Conservation (phyloP, 1,140 invertebrate genomes). For the Gryllus bimaculatus region DNA sequence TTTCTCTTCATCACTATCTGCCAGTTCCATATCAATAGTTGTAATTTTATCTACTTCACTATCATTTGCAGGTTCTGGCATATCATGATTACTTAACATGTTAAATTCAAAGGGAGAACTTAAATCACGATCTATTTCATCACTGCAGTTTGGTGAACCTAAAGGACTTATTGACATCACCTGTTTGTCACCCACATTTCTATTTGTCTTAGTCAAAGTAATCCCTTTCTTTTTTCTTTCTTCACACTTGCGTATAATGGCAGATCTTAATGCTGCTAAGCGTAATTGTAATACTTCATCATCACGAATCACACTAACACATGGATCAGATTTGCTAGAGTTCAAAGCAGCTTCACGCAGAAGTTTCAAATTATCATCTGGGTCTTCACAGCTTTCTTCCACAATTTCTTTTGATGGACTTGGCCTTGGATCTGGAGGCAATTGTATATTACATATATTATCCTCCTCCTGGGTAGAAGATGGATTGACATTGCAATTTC, state of each 20-base stretch:
- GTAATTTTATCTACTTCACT: background rate
- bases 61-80: background rate
- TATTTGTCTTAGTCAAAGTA: conserved; percentile 7
- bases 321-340: background rate
- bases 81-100: no score
- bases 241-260: background rate
- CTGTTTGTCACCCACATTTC: background rate
- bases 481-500: background rate
- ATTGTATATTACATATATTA: background rate
- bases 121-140: background rate
- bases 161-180: background rate
- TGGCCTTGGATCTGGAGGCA: background rate
- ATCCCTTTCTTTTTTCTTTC: conserved; percentile 9
- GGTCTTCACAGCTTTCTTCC: background rate
- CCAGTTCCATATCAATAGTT: background rate
- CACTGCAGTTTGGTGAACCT: background rate
- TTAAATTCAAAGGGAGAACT: no score
- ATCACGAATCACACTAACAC: background rate
- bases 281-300: conserved; percentile 12
- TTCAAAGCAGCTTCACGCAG: conserved; percentile 8
- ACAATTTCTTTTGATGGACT: background rate
- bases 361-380: background rate
- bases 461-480: background rate
- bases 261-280: conserved; percentile 9
- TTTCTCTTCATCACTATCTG: background rate